Conservation (phyloP, 2,888 invertebrate genomes). For the Leucoma salicis region DNA sequence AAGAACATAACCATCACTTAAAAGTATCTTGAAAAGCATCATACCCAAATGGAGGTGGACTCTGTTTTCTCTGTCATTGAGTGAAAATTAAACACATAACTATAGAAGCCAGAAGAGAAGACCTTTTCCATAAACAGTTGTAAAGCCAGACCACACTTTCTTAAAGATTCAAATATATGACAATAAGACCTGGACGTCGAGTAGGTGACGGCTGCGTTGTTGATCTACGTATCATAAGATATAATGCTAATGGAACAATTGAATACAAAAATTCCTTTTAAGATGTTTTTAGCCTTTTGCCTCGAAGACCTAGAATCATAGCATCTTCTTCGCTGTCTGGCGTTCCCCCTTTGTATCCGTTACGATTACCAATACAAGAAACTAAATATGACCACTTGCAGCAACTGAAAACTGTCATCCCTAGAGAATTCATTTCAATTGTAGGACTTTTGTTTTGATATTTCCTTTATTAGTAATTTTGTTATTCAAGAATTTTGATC, state of each 20-base stretch:
- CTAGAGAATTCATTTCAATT: too few relatives aligned
- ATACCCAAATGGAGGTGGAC: constrained; percentile 29
- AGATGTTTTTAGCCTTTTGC: constrained; percentile 5
- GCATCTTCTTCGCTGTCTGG: too few relatives aligned
- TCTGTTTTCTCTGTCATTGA: constrained; percentile 22
- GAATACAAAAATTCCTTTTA: constrained; percentile 6
- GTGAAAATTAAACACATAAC: constrained; percentile 11
- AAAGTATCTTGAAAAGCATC: constrained; percentile 24
- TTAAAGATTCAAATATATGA: constrained; percentile 9
- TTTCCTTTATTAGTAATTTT: too few relatives aligned
- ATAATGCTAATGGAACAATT: constrained; percentile 16
- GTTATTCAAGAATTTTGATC: too few relatives aligned
- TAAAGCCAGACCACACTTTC: constrained; percentile 8
- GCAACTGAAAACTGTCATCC: constrained; percentile 8
- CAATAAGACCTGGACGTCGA: constrained; percentile 5
- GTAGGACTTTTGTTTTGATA: too few relatives aligned
- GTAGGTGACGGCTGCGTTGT: constrained; percentile 6
- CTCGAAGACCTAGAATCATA: constrained; percentile 8
- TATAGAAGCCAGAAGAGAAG: constrained; percentile 14
- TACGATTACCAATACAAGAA: constrained; percentile 7
- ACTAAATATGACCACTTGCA: constrained; percentile 9
- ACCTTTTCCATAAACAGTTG: constrained; percentile 11
- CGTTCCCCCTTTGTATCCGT: constrained; percentile 1
- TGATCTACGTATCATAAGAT: constrained; percentile 13
- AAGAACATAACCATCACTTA: constrained; percentile 22